Percentiles rank a stretch among this genome's conserved stretches.
Evolutionary conservation across 92 coral and sea anemone species (phyloP).

Genomic region (Epizoanthus rinbou): DNA sequence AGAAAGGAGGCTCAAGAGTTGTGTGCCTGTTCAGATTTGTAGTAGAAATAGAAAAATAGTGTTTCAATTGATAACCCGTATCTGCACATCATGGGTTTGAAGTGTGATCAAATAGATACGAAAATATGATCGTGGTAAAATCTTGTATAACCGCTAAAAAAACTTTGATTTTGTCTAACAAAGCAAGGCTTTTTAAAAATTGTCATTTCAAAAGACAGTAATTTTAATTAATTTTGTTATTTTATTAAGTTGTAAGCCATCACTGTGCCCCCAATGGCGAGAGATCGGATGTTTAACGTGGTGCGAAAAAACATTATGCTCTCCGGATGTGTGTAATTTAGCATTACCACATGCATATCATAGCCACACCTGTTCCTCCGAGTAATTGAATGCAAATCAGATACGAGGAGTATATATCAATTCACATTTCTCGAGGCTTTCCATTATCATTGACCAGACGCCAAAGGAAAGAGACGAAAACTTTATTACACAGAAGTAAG

Average conservation of each 20-base stretch:
- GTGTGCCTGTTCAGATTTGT: neutral
- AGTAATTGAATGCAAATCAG: slow-evolving; percentile 41
- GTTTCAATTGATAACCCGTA: slow-evolving; percentile 8
- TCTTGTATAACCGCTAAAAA: neutral
- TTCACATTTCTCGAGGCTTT: slow-evolving; percentile 5
- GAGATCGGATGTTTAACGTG: slow-evolving; percentile 42
- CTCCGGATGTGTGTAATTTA: slow-evolving; percentile 42
- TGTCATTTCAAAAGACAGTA: slow-evolving; percentile 10
- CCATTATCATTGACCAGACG: neutral
- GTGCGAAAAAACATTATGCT: slow-evolving; percentile 19
- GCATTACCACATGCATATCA: slow-evolving; percentile 21
- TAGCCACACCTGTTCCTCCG: slow-evolving; percentile 23
- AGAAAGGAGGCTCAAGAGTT: neutral
- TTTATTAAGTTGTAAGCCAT: slow-evolving; percentile 34
- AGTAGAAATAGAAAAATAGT: neutral
- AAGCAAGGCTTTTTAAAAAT: slow-evolving; percentile 16
- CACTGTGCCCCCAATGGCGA: slow-evolving; percentile 34
- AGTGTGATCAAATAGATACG: slow-evolving; percentile 11
- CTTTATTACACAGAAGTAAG: slow-evolving; percentile 25
- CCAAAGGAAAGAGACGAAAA: neutral
- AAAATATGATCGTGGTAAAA: neutral
- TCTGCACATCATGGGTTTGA: slow-evolving; percentile 21
- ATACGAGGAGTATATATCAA: slow-evolving; percentile 18
- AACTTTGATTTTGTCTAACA: neutral
- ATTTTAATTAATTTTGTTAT: slow-evolving; percentile 41